Base-by-base conservation (phyloP, 2,888 invertebrate species). In the Cosmopolites sordidus region DNA sequence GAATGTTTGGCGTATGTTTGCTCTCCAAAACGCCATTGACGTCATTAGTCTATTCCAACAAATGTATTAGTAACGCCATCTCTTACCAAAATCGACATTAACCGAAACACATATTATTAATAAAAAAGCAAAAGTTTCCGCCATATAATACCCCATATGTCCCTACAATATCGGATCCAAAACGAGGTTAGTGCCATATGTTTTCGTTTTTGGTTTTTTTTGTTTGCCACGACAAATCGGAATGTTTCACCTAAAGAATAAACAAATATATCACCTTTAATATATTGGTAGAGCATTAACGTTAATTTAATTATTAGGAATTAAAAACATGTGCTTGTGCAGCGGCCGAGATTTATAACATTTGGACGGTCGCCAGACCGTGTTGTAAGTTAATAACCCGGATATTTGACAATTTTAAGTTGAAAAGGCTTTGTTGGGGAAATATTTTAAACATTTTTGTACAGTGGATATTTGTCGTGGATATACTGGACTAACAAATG, bases 261-360 rank as follows among this genome's bases (percentile, higher is more conserved):
- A 33, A 33, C 33, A 33, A 12, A 33, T 33, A 33, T 33, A 33
- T 33, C 33, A 33, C 33, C 33, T 33, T 33, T 33, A 33, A 33
- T 33, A 33, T 40, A 40, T 40, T 11, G 17, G 8, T 40, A 40
- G 16, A 11, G 14, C 40, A 40, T 40, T 40, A 40, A 40, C 14
- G 17, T 40, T 40, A 12, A 40, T 12, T 40, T 40, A 40, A 16
- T 16, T 40, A 40, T 16, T 16, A 40, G 40, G 17, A 40, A 40
- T 40, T 16, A 40, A 16, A 40, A 40, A 40, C 40, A 40, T 40
- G 17, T 16, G 17, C 40, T 9, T 14, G 8, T 40, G 15, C 40
- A 40, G n/a, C 14, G 38, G 6, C 8, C 17, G 17, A 40, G 17
- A 40, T 40, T 40, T 40, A 40, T 40, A 40, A 6, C n/a, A 11